Base-by-base conservation (phyloP, 2,888 invertebrate species). In the Luffia ferchaultella region DNA sequence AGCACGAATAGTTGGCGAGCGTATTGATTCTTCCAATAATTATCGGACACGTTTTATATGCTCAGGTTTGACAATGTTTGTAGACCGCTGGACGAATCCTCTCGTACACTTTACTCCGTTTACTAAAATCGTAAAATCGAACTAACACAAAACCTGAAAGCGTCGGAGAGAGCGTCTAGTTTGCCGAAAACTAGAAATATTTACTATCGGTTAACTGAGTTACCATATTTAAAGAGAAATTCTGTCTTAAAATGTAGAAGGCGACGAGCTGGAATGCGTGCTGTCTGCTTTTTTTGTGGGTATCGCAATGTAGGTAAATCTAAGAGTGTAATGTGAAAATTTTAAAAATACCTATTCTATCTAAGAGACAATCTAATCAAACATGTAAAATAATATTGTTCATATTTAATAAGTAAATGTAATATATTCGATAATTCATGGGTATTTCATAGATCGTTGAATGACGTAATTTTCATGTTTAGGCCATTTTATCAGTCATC, bases 11-110 rank as follows among this genome's bases (percentile, higher is more conserved):
- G 72, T 76, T 79, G 76, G 68, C 72, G 70, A 67, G 72, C 68
- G 64, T 76, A 83, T 83, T 83, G 82, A 80, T 83, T 80, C 80
- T 83, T 83, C 80, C 75, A 82, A 83, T 83, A 83, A 83, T 82
- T 82, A 83, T 83, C 77, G 83, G 73, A 75, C 83, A 83, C 78
- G 82, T 82, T 82, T 78, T 78, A 72, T 82, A 80, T 79, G 77
- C 76, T 78, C 73, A 76, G 73, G 76, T 73, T 71, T 73, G 69
- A 49, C 49, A 65, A 70, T 69, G 71, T 71, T 76, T 75, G 30
- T 30, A 30, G 5, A 30, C 5, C 30, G 30, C 12, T 12, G 30
- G 30, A 30, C 30, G 30, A 30, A 30, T 30, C 30, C 30, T 30
- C 30, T 30, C 12, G 30, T 30, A 30, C 30, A 30, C 30, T 30